Evolutionary conservation across 2,113 vertebrate species (phyloP), one percentile per base, ranked within the genome.

Genomic region (Nibea albiflora): DNA sequence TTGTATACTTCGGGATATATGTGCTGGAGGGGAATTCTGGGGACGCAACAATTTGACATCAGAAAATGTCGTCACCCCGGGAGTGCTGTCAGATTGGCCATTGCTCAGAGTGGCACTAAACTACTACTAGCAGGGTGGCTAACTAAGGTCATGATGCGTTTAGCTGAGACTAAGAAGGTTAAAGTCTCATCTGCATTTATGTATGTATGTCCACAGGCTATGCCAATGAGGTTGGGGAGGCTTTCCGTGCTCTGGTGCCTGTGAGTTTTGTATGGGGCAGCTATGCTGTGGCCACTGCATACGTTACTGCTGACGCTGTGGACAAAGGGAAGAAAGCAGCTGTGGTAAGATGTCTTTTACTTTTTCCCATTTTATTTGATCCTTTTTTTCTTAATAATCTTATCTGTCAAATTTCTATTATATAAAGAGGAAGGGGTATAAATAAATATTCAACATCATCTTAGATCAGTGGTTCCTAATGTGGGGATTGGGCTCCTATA

Each of bases 141-240:
- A 42, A 28, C 17, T 64, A 57, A 20, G 14, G 39, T 50, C 35
- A 39, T 68, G 31, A 42, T 68, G 22, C 16, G 24, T 68, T 68
- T 76, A 57, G 31, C 73, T 53, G 58, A 70, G n/a, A 57, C 46
- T 49, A 11, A 56, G 12, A 53, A 49, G 42, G 52, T 70, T 75
- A 10, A 56, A n/a, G 16, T 14, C 9, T 28, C 28, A n/a, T 22
- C 15, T 68, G 35, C 8, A 16, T 73, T 0, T 78, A 4, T 81
- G 16, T 61, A 4, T 74, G 2, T 69, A 0, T 78, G 44, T n/a
- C 56, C 9, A 17, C 90, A 99, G 98, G 98, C 66, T 99, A 99
- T 0, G 96, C 98, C 82, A 99, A 99, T 0, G 98, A 99, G 79
- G 97, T 99, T 20, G 98, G 98, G 0, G 98, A 99, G 88, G 95